Evolutionary conservation across 2,888 invertebrate species (phyloP).

Genomic region (Cryptocheilus praepositus): DNA sequence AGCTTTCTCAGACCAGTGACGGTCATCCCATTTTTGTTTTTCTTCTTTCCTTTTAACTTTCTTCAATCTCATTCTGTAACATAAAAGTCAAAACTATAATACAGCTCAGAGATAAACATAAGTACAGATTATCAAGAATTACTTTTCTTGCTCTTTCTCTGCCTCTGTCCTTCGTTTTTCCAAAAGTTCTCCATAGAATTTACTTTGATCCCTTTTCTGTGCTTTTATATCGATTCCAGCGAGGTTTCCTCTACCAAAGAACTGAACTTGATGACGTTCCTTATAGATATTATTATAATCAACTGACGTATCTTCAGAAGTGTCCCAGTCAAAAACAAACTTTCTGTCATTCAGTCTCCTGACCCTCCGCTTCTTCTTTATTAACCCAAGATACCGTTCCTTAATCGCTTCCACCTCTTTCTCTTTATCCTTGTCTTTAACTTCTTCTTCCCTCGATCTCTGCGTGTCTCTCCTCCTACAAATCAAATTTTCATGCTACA

Average conservation of each 20-base stretch:
- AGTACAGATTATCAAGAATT: constrained; percentile 22
- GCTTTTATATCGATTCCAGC: constrained; percentile 99
- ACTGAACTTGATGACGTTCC: constrained; percentile 97
- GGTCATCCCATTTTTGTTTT: constrained; percentile 98
- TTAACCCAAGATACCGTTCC: constrained; percentile 94
- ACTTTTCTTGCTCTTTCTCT: constrained; percentile 96
- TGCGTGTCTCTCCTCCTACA: constrained; percentile 70
- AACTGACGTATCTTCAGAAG: constrained; percentile 97
- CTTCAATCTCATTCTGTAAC: constrained; percentile 83
- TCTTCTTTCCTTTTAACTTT: constrained; percentile 97
- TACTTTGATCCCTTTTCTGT: constrained; percentile 95
- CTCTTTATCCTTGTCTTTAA: constrained; percentile 89
- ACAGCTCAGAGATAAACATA: background rate
- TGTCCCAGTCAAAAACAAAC: constrained; percentile 99
- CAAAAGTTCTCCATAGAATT: constrained; percentile 96
- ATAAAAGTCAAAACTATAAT: constrained; percentile 6
- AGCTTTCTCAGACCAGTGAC: constrained; percentile 98
- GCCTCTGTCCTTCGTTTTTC: constrained; percentile 96
- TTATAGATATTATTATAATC: constrained; percentile 99
- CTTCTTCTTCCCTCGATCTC: constrained; percentile 76
- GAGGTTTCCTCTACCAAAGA: constrained; percentile 97
- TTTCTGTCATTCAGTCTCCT: constrained; percentile 97
- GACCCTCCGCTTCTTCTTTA: constrained; percentile 94
- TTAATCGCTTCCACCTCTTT: constrained; percentile 96
- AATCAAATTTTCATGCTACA: background rate